Conservation (phyloP, 2,888 invertebrate species). For the Idaea straminata region DNA sequence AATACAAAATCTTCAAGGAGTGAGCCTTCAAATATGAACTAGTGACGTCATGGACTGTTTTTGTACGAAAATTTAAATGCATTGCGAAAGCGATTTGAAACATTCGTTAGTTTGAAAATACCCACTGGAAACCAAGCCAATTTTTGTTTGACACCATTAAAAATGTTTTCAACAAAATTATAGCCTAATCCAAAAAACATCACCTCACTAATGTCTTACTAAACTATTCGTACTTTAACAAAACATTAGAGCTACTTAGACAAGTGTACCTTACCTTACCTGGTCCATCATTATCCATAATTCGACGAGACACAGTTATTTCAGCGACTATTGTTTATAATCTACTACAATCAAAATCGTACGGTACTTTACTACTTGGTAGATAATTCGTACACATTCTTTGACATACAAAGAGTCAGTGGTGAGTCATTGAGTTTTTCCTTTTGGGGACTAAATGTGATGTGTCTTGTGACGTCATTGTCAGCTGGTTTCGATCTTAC, state of each 20-base stretch:
- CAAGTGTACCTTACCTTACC: background rate
- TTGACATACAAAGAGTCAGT: background rate
- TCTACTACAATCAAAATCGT: background rate
- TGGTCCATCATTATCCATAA: background rate
- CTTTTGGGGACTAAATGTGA: background rate
- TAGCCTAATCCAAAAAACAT: background rate
- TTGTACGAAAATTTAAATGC: no score
- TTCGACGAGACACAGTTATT: background rate
- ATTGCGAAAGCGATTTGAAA: no score
- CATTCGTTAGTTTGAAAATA: no score
- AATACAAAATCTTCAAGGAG: no score
- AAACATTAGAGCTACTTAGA: background rate
- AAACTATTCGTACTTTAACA: background rate
- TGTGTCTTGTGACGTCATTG: background rate
- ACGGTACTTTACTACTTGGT: background rate
- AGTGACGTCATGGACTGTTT: no score
- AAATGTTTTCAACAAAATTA: background rate
- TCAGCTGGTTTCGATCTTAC: background rate
- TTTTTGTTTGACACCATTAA: background rate
- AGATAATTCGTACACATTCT: background rate
- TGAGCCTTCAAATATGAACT: no score
- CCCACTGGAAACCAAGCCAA: no score
- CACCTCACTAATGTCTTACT: background rate
- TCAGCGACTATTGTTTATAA: background rate
- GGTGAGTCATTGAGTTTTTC: background rate